These are phyloP conservation scores for Jaculus jaculus DNA, from an alignment of 2,113 vertebrate genomes.

Conservation along the genomic window DNA sequence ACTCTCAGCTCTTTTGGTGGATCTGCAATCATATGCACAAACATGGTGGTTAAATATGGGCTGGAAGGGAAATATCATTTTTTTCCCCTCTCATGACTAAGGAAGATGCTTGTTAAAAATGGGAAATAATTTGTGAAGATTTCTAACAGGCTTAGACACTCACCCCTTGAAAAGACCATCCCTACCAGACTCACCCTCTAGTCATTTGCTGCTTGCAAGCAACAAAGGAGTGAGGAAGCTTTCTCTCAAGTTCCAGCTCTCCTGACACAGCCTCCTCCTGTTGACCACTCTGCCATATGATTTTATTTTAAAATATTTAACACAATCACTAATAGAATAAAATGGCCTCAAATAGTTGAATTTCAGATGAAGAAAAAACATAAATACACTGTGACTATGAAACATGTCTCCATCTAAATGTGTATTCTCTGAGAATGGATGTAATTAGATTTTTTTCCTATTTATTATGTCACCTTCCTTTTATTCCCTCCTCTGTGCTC, in stretches of 20 bases:
- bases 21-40: conserved; percentile 61
- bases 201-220: background rate
- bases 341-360: background rate
- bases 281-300: background rate
- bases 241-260: background rate
- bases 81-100: background rate
- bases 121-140: conserved; percentile 42
- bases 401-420: background rate
- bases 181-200: background rate
- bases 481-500: no score
- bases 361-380: conserved; percentile 43
- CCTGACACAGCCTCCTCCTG: background rate
- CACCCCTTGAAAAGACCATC: background rate
- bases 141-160: background rate
- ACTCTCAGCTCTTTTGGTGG: conserved; percentile 52
- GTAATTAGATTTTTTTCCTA: background rate
- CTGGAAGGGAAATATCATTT: conserved; percentile 37
- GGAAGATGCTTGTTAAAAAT: conserved; percentile 47
- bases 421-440: background rate
- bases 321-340: background rate
- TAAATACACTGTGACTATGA: background rate
- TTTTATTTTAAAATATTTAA: background rate
- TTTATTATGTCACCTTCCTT: background rate
- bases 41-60: conserved; percentile 65
- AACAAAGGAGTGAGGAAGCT: background rate